Percentiles rank a stretch among this genome's conserved stretches.
phyloP scores from a whole-genome alignment of 2,888 invertebrate species.

The Boloria euphrosyne region DNA sequence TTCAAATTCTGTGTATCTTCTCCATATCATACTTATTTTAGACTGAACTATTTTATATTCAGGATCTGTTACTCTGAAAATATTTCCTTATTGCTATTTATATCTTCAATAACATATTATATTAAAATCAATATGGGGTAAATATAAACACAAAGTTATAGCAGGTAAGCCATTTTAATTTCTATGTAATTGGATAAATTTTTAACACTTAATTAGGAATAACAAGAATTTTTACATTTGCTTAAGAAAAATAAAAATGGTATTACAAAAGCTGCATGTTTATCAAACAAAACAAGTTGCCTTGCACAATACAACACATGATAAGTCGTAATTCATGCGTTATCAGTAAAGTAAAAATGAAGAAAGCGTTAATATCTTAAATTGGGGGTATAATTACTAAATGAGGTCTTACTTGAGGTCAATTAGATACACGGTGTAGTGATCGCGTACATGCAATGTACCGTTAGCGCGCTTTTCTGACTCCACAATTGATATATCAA shows the following conservation, averaged over 20 bases:
- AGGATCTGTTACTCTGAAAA: slow-evolving; percentile 84
- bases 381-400: slow-evolving; percentile 40
- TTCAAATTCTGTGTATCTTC: slow-evolving; percentile 93
- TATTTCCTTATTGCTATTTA: not conserved
- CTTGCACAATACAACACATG: not conserved
- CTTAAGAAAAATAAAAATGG: not conserved
- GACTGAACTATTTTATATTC: slow-evolving; percentile 83
- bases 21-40: slow-evolving; percentile 87
- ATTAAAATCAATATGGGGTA: slow-evolving; percentile 17
- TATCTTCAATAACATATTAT: not conserved
- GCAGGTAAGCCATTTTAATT: too few species aligned
- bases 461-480: slow-evolving; percentile 90
- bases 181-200: too few species aligned
- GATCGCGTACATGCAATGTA: slow-evolving; percentile 87
- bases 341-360: slow-evolving; percentile 45
- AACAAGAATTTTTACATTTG: too few species aligned
- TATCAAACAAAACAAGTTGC: not conserved
- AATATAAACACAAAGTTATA: too few species aligned
- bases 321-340: slow-evolving; percentile 30
- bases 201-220: too few species aligned
- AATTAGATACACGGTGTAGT: slow-evolving; percentile 89
- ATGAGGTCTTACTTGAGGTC: slow-evolving; percentile 86
- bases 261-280: not conserved
- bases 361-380: slow-evolving; percentile 33
- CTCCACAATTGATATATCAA: slow-evolving; percentile 89